Base-by-base conservation (phyloP, 2,113 vertebrate genomes). In the Tiliqua scincoides region DNA sequence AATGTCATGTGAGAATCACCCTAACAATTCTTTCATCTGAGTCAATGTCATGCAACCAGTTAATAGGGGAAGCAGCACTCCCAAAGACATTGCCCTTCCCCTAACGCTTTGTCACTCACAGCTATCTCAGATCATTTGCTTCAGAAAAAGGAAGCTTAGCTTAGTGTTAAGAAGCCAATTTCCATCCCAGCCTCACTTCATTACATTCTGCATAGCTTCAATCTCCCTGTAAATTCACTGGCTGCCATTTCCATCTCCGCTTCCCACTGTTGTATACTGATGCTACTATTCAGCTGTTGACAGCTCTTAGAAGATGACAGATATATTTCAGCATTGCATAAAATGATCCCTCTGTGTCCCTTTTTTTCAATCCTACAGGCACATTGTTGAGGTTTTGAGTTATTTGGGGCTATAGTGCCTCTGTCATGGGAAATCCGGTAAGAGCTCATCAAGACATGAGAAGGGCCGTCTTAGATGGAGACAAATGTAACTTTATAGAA, bases 361-460 rank as follows among this genome's bases (percentile, higher is more conserved):
- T 57, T 37, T 70, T 72, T 37, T 70, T 73, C 67, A 62, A n/a
- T 79, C 77, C 72, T 62, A n/a, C 77, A 73, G 85, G 68, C 85
- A 35, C 74, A 85, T 65, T 87, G 85, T 20, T 82, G 72, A n/a
- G 43, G 52, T 43, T 61, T 40, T 82, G 78, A 87, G 79, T 87
- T 82, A 82, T 82, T 82, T 77, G 61, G 73, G 79, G 79, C 79
- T 57, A 15, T 11, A 27, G 15, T 25, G 72, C 48, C 37, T 59
- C 72, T 59, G 48, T 72, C 35, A 18, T 67, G 35, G 48, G 63
- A 87, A 82, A 87, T 59, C 71, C 32, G 35, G 62, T n/a, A 48
- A 71, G 48, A 32, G 35, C n/a, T 25, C 23, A 25, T 65, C 59
- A 48, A 80, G 43, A 37, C 61, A 23, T 1, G 67, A 72, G 35